Evolutionary conservation across 2,113 vertebrate genomes (phyloP).

Genomic region (Ctenomys sociabilis): DNA sequence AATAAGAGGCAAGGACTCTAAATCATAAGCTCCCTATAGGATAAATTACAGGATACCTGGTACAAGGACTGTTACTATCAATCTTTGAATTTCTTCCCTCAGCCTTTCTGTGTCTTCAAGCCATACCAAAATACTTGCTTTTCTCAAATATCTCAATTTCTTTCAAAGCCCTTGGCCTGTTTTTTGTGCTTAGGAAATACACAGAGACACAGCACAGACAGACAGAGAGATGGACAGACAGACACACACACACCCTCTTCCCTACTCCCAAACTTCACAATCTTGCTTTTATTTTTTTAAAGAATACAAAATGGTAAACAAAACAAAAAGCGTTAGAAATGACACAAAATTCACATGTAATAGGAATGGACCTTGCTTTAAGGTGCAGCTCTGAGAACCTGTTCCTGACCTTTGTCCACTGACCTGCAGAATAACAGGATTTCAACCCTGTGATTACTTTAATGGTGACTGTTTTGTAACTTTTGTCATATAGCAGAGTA

Average conservation of each 20-base stretch:
- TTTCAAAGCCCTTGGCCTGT: not conserved
- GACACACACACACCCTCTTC: not conserved
- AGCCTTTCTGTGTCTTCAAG: not conserved
- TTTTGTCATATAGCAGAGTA: not conserved
- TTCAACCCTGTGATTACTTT: not conserved
- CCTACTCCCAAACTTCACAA: not conserved
- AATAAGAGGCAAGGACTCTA: not conserved
- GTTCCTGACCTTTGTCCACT: not conserved
- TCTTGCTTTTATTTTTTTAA: too few species aligned
- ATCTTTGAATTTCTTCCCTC: not conserved
- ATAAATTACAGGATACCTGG: not conserved
- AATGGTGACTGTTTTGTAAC: fast-evolving
- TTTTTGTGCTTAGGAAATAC: not conserved
- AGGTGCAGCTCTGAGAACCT: not conserved
- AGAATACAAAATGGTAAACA: too few species aligned
- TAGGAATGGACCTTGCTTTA: too few species aligned
- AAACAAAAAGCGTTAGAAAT: too few species aligned
- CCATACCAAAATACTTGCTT: not conserved
- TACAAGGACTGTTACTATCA: not conserved
- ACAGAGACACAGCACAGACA: not conserved
- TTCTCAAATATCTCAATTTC: not conserved
- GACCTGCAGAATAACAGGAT: not conserved
- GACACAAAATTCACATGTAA: too few species aligned
- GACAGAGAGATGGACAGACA: fast-evolving
- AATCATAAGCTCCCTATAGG: not conserved